A percentile compares a stretch with the other conserved stretches of the same genome.
phyloP scores from a whole-genome alignment of 2,113 vertebrate genomes.

The Albula glossodonta region DNA sequence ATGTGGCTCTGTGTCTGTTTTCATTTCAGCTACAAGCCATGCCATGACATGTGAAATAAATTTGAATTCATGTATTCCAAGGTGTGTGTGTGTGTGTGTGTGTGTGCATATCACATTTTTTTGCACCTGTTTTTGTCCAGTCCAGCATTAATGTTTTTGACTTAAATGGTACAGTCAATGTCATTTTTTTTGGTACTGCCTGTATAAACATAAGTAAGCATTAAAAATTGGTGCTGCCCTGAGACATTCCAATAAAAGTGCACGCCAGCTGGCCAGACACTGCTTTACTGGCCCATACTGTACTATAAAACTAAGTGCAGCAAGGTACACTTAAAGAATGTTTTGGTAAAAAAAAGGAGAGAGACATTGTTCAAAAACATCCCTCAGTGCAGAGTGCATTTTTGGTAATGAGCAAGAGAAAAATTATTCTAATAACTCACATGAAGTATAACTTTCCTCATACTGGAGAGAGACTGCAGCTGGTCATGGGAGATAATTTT shows the following conservation, averaged over 20 bases:
- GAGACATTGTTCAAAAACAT: constrained; percentile 14
- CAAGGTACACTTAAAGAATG: constrained; percentile 51
- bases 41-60: not conserved
- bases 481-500: not conserved
- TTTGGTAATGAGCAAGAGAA: not conserved
- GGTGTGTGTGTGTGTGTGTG: not conserved
- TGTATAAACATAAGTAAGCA: constrained; percentile 55
- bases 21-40: not conserved
- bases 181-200: constrained; percentile 44
- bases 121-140: constrained; percentile 17
- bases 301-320: constrained; percentile 55
- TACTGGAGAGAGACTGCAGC: not conserved
- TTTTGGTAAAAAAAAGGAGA: constrained; percentile 42
- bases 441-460: constrained; percentile 6
- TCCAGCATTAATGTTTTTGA: constrained; percentile 43
- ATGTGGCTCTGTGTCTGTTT: not conserved
- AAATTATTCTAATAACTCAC: not conserved
- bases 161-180: constrained; percentile 31
- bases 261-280: constrained; percentile 50
- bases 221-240: constrained; percentile 46
- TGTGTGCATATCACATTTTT: not conserved
- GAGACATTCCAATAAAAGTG: constrained; percentile 50
- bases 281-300: constrained; percentile 56
- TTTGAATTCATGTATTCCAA: not conserved
- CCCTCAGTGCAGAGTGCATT: not conserved